Base-by-base conservation (phyloP, 2,113 vertebrate genomes). In the Corapipo altera region DNA sequence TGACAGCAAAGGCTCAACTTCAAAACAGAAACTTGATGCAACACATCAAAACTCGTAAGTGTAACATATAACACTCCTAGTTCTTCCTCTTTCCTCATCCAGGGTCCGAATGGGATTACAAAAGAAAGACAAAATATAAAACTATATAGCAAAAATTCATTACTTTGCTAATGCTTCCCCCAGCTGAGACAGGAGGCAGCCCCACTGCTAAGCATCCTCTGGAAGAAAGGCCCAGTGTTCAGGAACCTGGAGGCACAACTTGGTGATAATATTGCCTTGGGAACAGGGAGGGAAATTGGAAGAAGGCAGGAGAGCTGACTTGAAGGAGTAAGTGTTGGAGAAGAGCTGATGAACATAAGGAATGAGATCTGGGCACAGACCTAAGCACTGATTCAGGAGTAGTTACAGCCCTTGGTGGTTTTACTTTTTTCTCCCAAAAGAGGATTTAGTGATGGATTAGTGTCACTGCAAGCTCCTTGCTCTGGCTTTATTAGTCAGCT, bases 1-100 rank as follows among this genome's bases (percentile, higher is more conserved):
- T 62, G 48, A 43, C 39, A 82, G 51, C 39, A 48, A 46, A 66
- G 12, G 24, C 37, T 57, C 15, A 19, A 0, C 27, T 85, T 72
- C 58, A 33, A 67, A 78, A 17, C 22, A 33, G 84, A 33, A 75
- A 21, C 32, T 85, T 62, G 33, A 27, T 71, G 35, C 15, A 51
- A 33, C 52, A 11, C 3, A 12, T 46, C 11, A 21, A 24, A 66
- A 4, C 15, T 78, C 6, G 0, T 10, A 24, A 61, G 28, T 15
- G 33, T 22, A n/a, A n/a, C 12, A 1, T 22, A 4, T 35, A 49
- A 43, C 15, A 1, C 7, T 83, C 28, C 13, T 21, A 64, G 39
- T 23, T n/a, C 19, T 49, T 32, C 23, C 32, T 77, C 12, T 67
- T 0, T 35, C 69, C 54, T 82, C 51, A 66, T 27, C 51, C 69